Base-by-base conservation (phyloP, 2,113 vertebrate genomes). In the Carassius carassius region DNA sequence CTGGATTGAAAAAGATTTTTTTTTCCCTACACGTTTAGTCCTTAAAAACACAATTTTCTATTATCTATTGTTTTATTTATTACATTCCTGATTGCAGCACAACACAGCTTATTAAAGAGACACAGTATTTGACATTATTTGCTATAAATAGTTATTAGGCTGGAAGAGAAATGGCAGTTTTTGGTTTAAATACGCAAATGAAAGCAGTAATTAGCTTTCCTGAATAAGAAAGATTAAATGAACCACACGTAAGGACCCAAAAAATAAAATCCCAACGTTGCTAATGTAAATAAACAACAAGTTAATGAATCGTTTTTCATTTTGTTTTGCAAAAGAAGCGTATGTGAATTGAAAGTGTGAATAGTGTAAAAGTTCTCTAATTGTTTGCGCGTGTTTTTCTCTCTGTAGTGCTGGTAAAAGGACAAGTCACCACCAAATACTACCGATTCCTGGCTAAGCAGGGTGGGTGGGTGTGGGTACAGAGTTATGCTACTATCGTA, bases 391-490 rank as follows among this genome's bases (percentile, higher is more conserved):
- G 49, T 78, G n/a, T 60, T 0, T 25, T n/a, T 80, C 19, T 85
- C 8, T 14, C 25, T 87, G 5, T 86, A 99, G 98, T 99, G 95
- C 90, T 99, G 91, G 97, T 99, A 65, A 99, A 99, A 91, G 98
- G 98, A 9, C 98, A 99, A 90, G 98, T 99, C 88, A 99, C 98
- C 86, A 99, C 98, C 49, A 98, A 97, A 84, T 99, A 99, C 92
- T 99, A 99, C 92, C 94, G 98, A 5, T 99, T 99, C 90, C 82
- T 99, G 93, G 96, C 97, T 76, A 99, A 99, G 90, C 96, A 95
- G 8, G 98, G 98, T 0, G 97, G 98, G 90, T 99, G 98, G 98
- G 98, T 99, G 1, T 99, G 98, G 98, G 96, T 99, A 47, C 98
- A 99, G 94, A 99, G 98, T 90, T 99, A 99, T 3, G 97, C 98